Conservation (phyloP, 2,797 vertebrate genomes). For the Pelochelys cantorii region DNA sequence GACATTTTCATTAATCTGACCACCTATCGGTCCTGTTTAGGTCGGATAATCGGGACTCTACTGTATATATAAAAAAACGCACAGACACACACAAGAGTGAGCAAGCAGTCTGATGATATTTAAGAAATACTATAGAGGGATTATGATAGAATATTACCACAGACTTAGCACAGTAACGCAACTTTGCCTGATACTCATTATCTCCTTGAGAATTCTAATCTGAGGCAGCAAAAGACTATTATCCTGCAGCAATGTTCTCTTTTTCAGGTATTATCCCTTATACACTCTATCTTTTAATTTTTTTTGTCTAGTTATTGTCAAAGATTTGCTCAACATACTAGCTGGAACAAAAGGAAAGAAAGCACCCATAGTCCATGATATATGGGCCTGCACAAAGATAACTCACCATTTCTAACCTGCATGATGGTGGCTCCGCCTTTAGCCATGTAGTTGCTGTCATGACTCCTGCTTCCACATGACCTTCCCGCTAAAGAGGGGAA, state of each 20-base stretch:
- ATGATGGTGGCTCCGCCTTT: conserved; percentile 74
- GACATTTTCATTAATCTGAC: too few relatives aligned
- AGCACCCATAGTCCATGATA: neutral
- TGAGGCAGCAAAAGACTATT: neutral
- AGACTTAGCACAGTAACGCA: neutral
- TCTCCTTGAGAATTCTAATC: neutral
- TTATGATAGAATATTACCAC: neutral
- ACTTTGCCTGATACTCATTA: neutral
- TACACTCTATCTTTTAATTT: neutral
- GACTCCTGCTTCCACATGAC: conserved; percentile 90
- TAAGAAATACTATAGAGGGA: neutral
- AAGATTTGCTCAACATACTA: neutral
- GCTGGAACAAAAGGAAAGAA: neutral
- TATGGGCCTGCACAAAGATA: neutral
- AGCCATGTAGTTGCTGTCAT: conserved; percentile 87
- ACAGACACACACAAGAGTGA: neutral
- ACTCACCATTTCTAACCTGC: conserved; percentile 83
- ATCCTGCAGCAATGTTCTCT: neutral
- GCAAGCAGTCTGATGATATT: neutral
- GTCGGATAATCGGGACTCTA: too few relatives aligned
- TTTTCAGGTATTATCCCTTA: neutral
- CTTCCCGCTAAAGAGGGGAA: conserved; percentile 87
- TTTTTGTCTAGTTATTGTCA: neutral
- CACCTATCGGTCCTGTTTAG: too few relatives aligned
- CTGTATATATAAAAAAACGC: neutral